Conservation (phyloP, 2,797 vertebrate genomes). For the Cetoscarus ocellatus region DNA sequence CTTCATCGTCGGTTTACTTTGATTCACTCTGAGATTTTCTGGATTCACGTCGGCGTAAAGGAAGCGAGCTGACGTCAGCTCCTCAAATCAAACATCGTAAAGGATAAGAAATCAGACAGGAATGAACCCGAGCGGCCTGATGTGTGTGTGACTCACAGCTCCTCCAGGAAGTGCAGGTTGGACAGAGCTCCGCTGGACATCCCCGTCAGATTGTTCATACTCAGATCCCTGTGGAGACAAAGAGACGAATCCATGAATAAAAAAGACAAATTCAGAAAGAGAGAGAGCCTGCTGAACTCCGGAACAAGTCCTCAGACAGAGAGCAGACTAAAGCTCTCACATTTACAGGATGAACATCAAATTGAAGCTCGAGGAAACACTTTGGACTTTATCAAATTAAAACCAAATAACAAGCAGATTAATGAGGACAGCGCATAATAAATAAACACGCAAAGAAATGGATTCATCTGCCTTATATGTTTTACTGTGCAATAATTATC, state of each 20-base stretch:
- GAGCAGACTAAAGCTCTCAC: no score
- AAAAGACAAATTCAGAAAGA: conserved; percentile 74
- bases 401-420: no score
- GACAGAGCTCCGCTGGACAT: conserved; percentile 84
- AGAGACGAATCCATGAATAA: conserved; percentile 68
- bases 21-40: background rate
- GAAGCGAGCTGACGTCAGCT: conserved; percentile 9
- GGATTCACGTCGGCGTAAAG: background rate
- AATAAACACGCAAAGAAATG: no score
- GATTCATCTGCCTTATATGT: no score
- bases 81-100: background rate
- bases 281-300: conserved; percentile 31
- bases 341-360: no score
- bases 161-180: conserved; percentile 93
- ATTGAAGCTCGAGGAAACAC: no score
- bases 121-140: conserved; percentile 10
- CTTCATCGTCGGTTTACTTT: background rate
- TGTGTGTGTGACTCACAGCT: conserved; percentile 88
- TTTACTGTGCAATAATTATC: no score
- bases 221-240: conserved; percentile 89
- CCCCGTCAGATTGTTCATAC: conserved; percentile 95
- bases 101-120: background rate
- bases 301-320: no score
- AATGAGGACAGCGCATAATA: no score
- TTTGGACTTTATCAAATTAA: no score